A percentile compares a stretch with the other conserved stretches of the same genome.
Evolutionary conservation across 2,888 invertebrate species (phyloP).

Genomic region (Tinea pellionella): DNA sequence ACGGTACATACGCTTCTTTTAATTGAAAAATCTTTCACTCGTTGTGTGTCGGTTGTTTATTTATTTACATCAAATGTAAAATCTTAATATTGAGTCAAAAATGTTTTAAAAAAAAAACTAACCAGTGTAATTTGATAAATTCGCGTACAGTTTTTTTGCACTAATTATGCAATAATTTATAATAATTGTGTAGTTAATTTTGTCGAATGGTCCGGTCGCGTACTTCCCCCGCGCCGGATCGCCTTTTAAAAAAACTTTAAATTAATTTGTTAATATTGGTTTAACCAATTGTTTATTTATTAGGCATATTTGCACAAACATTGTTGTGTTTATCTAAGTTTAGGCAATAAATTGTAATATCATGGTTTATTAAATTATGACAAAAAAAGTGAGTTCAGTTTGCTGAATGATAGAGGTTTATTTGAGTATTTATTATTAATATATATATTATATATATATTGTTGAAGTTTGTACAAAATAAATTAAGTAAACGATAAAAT

Average conservation of each 20-base stretch:
- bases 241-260: constrained; percentile 17
- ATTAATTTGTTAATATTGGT: constrained; percentile 37
- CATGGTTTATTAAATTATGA: constrained; percentile 55
- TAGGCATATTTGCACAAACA: constrained; percentile 70
- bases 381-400: constrained; percentile 71
- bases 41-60: constrained; percentile 61
- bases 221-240: constrained; percentile 27
- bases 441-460: constrained; percentile 68
- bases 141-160: constrained; percentile 62
- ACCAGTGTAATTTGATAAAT: constrained; percentile 56
- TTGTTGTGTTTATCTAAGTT: constrained; percentile 70
- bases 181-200: constrained; percentile 55
- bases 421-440: constrained; percentile 65
- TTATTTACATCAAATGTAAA: constrained; percentile 46
- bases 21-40: constrained; percentile 29
- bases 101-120: constrained; percentile 56
- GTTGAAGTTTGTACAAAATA: constrained; percentile 73
- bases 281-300: constrained; percentile 60
- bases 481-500: constrained; percentile 72
- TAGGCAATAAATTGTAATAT: constrained; percentile 70
- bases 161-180: constrained; percentile 65
- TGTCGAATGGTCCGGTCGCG: constrained; percentile 30
- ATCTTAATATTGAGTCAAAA: constrained; percentile 46
- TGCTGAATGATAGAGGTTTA: constrained; percentile 70
- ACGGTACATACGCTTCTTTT: background rate